phyloP scores from a whole-genome alignment of 1,140 invertebrate genomes.

The Drosophila carrolli region DNA sequence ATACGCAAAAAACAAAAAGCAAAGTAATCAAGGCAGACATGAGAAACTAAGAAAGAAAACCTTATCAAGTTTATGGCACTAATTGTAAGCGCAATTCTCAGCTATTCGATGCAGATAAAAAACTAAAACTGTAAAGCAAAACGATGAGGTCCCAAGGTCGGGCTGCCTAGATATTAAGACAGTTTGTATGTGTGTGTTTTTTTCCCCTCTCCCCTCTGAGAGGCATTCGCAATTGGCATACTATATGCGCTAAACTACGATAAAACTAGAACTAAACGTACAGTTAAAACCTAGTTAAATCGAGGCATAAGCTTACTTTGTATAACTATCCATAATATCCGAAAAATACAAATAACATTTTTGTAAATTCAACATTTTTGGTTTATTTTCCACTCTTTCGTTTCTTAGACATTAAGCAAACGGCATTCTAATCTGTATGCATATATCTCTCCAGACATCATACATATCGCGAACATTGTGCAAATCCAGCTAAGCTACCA shows the following conservation, averaged over 20 bases:
- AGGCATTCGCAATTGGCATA: slow-evolving; percentile 76
- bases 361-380: slow-evolving; percentile 61
- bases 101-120: slow-evolving; percentile 51
- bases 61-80: slow-evolving; percentile 71
- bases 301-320: slow-evolving; percentile 60
- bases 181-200: slow-evolving; percentile 66
- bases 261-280: slow-evolving; percentile 59
- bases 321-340: slow-evolving; percentile 63
- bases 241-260: slow-evolving; percentile 74
- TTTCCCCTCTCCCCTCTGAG: slow-evolving; percentile 25
- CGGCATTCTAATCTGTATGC: slow-evolving; percentile 24
- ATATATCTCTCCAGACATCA: slow-evolving; percentile 67
- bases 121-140: slow-evolving; percentile 48
- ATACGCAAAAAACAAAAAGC: slow-evolving; percentile 38
- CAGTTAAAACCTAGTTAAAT: slow-evolving; percentile 45
- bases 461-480: slow-evolving; percentile 76
- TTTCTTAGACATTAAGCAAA: slow-evolving; percentile 57
- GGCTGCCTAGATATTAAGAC: slow-evolving; percentile 44
- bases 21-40: slow-evolving; percentile 20
- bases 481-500: slow-evolving; percentile 52
- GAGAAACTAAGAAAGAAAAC: slow-evolving; percentile 31
- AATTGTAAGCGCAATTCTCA: slow-evolving; percentile 45
- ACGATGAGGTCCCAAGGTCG: slow-evolving; percentile 32
- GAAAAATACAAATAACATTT: slow-evolving; percentile 73
- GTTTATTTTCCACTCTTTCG: slow-evolving; percentile 43